Conservation (phyloP, 1,140 invertebrate genomes). For the Dendrolimus kikuchii region DNA sequence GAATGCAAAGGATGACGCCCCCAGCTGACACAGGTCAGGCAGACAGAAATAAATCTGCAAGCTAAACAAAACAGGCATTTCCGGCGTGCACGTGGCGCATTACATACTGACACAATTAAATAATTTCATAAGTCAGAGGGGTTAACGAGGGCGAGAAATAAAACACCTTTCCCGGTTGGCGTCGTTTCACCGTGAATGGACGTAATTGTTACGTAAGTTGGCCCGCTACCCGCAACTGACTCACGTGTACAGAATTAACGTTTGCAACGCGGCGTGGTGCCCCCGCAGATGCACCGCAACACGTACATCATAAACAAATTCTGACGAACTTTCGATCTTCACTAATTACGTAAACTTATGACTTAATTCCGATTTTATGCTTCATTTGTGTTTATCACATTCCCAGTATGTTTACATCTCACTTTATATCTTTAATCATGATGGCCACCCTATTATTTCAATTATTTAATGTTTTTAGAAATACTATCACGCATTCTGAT, state of each 20-base stretch:
- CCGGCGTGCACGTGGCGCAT: slow-evolving; percentile 36
- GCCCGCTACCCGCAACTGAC: slow-evolving; percentile 30
- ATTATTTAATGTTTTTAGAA: no score
- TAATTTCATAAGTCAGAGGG: slow-evolving; percentile 22
- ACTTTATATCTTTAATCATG: no score
- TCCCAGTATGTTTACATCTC: no score
- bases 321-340: no score
- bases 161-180: slow-evolving; percentile 20
- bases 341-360: no score
- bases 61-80: slow-evolving; percentile 61
- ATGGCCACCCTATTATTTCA: no score
- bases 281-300: slow-evolving; percentile 32
- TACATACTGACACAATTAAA: slow-evolving; percentile 48
- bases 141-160: background rate
- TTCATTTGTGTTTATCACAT: no score
- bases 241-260: slow-evolving; percentile 49
- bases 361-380: no score
- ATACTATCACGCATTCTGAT: no score
- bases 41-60: slow-evolving; percentile 64
- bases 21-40: slow-evolving; percentile 43
- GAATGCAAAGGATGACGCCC: slow-evolving; percentile 45
- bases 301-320: slow-evolving; percentile 21
- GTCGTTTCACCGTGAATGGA: slow-evolving; percentile 33
- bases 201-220: slow-evolving; percentile 41
- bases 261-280: slow-evolving; percentile 34